Percentiles rank a stretch among this genome's conserved stretches.
These are phyloP conservation scores for Tenthredo livida DNA, from an alignment of 2,888 invertebrate genomes.

Conservation along the genomic window DNA sequence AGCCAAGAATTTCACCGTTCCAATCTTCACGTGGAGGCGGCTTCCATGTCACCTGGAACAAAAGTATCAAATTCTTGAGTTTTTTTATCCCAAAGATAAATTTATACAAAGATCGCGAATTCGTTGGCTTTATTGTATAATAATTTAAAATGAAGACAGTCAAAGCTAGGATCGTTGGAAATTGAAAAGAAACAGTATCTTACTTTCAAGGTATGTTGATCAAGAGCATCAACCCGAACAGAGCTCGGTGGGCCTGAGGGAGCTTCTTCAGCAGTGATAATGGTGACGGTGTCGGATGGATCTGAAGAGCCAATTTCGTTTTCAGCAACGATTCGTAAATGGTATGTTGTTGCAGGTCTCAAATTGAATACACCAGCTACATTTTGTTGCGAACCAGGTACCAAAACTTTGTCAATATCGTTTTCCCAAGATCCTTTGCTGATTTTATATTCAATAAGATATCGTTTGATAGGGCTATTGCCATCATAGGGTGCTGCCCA, in stretches of 20 bases:
- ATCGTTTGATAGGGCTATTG: constrained; percentile 93
- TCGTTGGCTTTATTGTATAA: background rate
- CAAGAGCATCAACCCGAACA: constrained; percentile 91
- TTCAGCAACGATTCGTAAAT: constrained; percentile 94
- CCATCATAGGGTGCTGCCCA: constrained; percentile 97
- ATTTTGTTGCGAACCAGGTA: constrained; percentile 91
- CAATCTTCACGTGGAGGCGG: constrained; percentile 93
- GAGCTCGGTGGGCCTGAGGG: constrained; percentile 91
- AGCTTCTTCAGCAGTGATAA: constrained; percentile 96
- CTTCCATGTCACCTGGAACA: constrained; percentile 88
- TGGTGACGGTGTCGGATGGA: constrained; percentile 95
- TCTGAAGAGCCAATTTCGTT: constrained; percentile 96
- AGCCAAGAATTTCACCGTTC: constrained; percentile 95
- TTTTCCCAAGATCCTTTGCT: constrained; percentile 91
- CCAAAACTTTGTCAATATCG: constrained; percentile 92
- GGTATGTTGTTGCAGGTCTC: constrained; percentile 94
- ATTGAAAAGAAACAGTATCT: background rate
- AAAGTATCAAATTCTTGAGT: background rate
- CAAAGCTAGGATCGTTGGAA: background rate
- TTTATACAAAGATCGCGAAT: background rate
- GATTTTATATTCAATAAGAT: constrained; percentile 94
- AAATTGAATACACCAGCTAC: constrained; percentile 94
- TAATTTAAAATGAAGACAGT: background rate
- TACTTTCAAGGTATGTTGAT: constrained; percentile 89
- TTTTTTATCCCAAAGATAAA: background rate